Evolutionary conservation across 2,113 vertebrate genomes (phyloP).

Genomic region (Calidris pugnax): DNA sequence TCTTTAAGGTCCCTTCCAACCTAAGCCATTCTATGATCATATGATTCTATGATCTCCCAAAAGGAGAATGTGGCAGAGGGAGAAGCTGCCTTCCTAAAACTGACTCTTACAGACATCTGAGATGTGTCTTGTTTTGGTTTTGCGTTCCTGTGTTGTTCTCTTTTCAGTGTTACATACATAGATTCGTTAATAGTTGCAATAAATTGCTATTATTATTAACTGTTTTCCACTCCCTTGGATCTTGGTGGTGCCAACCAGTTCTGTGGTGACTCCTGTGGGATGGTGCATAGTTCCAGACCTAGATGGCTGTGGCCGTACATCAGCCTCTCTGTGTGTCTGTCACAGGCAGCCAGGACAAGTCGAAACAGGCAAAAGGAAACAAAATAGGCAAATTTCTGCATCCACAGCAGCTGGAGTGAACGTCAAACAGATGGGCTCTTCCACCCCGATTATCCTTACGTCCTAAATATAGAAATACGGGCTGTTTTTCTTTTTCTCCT

Average conservation of each 20-base stretch:
- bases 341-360: conserved; percentile 50
- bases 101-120: neutral
- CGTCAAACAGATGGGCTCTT: conserved; percentile 85
- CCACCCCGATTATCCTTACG: conserved; percentile 83
- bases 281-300: neutral
- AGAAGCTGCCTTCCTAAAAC: neutral
- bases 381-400: conserved; percentile 73
- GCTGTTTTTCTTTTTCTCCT: conserved; percentile 11
- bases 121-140: neutral
- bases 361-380: conserved; percentile 54
- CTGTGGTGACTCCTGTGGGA: neutral
- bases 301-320: neutral
- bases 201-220: neutral
- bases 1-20: too few species aligned
- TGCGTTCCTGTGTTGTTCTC: neutral
- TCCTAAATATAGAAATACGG: conserved; percentile 85
- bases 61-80: neutral
- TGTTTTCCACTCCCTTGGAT: neutral
- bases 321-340: neutral
- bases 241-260: neutral
- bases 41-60: neutral
- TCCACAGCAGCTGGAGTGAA: conserved; percentile 81
- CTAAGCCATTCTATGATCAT: too few species aligned
- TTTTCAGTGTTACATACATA: neutral
- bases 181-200: neutral